These are phyloP conservation scores for Falco naumanni DNA, from an alignment of 2,797 vertebrate species.

Conservation along the genomic window DNA sequence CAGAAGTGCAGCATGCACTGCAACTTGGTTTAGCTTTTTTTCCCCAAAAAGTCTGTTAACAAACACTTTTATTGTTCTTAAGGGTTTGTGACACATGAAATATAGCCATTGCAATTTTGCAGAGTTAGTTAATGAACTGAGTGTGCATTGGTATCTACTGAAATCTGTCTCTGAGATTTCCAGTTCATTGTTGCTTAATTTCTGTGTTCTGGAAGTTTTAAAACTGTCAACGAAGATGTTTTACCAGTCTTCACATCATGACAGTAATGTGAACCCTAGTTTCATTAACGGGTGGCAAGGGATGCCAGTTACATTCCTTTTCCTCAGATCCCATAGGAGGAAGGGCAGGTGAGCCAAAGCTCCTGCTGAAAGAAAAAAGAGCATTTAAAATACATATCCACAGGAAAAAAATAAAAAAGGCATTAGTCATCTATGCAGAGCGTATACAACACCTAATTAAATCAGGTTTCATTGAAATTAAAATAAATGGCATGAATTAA, in stretches of 20 bases:
- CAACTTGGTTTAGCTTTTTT: neutral
- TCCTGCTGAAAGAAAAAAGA: neutral
- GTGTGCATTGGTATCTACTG: neutral
- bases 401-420: neutral
- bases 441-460: conserved; percentile 62
- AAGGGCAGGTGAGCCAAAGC: neutral
- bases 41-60: neutral
- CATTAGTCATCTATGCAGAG: conserved; percentile 28
- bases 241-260: neutral
- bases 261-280: neutral
- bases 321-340: neutral
- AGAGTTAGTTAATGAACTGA: neutral
- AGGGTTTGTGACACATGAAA: neutral
- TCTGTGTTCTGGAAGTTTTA: neutral
- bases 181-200: conserved; percentile 7
- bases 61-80: neutral
- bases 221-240: neutral
- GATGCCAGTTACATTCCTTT: neutral
- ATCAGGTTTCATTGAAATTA: conserved; percentile 66
- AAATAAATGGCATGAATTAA: conserved; percentile 59
- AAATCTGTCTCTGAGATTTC: neutral
- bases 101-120: neutral
- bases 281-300: neutral
- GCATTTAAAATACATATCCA: neutral
- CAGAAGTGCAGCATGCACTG: neutral